Base-by-base conservation (phyloP, 2,113 vertebrate genomes). In the Chiloscyllium plagiosum region DNA sequence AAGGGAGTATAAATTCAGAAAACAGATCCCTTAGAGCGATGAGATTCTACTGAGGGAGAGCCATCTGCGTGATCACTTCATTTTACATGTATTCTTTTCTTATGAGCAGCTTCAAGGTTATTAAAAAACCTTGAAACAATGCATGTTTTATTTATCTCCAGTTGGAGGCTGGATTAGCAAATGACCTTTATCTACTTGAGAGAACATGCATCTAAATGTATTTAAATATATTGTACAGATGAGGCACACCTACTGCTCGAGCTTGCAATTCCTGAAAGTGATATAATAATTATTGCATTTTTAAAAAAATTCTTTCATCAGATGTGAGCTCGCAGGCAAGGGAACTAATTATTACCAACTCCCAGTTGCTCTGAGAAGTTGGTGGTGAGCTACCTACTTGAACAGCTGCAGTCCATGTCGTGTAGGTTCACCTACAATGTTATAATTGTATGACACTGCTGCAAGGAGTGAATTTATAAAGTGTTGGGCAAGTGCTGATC, bases 51-150 rank as follows among this genome's bases (percentile, higher is more conserved):
- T 69, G 20, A n/a, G 37, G 65, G 56, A 12, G 66, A 37, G 65
- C 37, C 87, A 66, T 92, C 90, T 8, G 5, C n/a, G 90, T 10
- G 89, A 61, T 66, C n/a, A 94, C 65, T 42, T 68, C 10, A 66
- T 33, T 26, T 42, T 65, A 69, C 66, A 68, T 37, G 66, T 37
- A 65, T 93, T 94, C n/a, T 90, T 90, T 61, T 56, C 50, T 56
- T n/a, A 33, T 42, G n/a, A 68, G 37, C 61, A 69, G 61, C 65
- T 94, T 94, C 65, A 94, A 69, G 92, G 92, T 69, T 94, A 94
- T n/a, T 94, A 94, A 42, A 66, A 94, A n/a, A 68, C 92, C 92
- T 94, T 94, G 61, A 94, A 68, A 94, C 66, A n/a, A 42, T 33
- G 29, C 52, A 90, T 90, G 50, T 56, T 61, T 90, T 90, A 90